Evolutionary conservation across 2,888 invertebrate species (phyloP), one percentile per base, ranked within the genome.

Genomic region (Argyra leucocephala): DNA sequence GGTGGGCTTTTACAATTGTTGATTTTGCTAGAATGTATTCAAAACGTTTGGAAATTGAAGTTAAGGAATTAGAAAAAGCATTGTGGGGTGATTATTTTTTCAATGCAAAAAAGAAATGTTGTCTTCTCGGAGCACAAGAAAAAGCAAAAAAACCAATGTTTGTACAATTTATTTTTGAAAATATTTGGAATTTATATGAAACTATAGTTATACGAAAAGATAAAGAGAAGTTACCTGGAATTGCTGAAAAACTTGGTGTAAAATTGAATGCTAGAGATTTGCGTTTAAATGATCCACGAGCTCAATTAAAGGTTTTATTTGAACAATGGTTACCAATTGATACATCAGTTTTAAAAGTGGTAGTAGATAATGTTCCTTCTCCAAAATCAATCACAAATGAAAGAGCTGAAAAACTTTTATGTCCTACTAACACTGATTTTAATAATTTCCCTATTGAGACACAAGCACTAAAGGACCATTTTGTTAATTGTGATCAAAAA

Each of bases 31-130:
- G 83, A 72, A 82, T 93, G 57, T 92, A 88, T 74, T 84, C 74
- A 0, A 69, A 74, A 10, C 73, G 76, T 73, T 68, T 78, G 77
- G 89, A 89, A 61, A 85, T 93, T 24, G 88, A 87, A 72, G 85
- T 86, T 67, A 84, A 86, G 22, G 83, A 89, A 22, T 80, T 98
- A 22, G 83, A 84, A 65, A 87, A 88, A 78, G 92, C 92, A 0
- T 80, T 98, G 1, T 98, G 97, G 97, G 95, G 97, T 63, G 96
- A 98, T 80, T 96, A 85, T 79, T 98, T 90, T 76, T 83, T 94
- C 61, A 91, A 93, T 75, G 77, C 85, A 2, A 96, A 95, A 80
- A 86, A 87, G 3, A 95, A 93, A 80, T 83, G 88, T 65, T 89
- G 94, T 62, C 83, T 88, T 82, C 85, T 87, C 75, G 96, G 96